A percentile compares a stretch with the other conserved stretches of the same genome.
Evolutionary conservation across 2,113 vertebrate species (phyloP).

Genomic region (Dryoscopus gambensis): DNA sequence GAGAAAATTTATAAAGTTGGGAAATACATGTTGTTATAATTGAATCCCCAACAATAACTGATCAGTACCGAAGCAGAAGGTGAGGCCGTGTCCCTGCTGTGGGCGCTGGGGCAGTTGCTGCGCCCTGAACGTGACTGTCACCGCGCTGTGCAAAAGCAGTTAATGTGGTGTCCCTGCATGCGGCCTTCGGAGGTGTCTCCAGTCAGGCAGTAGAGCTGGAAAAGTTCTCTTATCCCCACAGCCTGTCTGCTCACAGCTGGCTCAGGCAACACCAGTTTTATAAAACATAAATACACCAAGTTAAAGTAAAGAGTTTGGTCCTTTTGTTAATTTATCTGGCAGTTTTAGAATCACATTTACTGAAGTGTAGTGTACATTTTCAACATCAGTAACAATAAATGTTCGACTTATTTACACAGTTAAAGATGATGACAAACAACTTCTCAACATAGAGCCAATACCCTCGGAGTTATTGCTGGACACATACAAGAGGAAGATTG

Average conservation of each 20-base stretch:
- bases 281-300: background rate
- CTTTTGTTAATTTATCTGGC: background rate
- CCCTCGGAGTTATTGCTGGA: conserved; percentile 82
- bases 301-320: background rate
- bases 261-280: background rate
- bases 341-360: background rate
- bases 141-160: rapidly evolving
- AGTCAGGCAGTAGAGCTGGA: background rate
- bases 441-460: conserved; percentile 88
- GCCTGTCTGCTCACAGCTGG: background rate
- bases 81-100: background rate
- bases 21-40: background rate
- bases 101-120: background rate
- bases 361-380: background rate
- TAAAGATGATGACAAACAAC: conserved; percentile 80
- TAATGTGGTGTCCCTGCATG: rapidly evolving
- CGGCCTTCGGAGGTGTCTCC: background rate
- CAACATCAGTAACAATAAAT: background rate
- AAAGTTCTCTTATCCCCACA: background rate
- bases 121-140: background rate
- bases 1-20: background rate
- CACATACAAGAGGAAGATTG: conserved; percentile 87
- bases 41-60: background rate
- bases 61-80: background rate
- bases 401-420: background rate